These are phyloP conservation scores for Euphysa ruthae DNA, from an alignment of 30 jellyfish, hydroid and myxozoan species.

Conservation along the genomic window DNA sequence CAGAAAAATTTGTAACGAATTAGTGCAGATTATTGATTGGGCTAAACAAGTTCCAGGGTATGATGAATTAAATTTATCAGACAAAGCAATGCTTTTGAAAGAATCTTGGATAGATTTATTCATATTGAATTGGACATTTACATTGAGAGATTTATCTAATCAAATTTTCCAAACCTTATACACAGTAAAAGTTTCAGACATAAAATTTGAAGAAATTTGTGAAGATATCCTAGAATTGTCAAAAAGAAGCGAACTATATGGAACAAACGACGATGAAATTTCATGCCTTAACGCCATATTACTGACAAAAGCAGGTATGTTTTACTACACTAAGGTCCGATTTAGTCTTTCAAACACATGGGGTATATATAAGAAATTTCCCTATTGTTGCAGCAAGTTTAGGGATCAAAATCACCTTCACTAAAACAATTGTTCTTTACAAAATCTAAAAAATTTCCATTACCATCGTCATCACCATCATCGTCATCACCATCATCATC, in stretches of 20 bases:
- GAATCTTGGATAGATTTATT: slow-evolving; percentile 93
- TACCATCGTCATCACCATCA: too few relatives aligned
- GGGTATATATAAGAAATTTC: too few relatives aligned
- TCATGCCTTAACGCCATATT: slow-evolving; percentile 84
- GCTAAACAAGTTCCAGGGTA: slow-evolving; percentile 91
- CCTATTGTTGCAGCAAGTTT: too few relatives aligned
- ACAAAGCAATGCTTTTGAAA: slow-evolving; percentile 78
- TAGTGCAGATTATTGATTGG: slow-evolving; percentile 83
- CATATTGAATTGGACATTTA: slow-evolving; percentile 62
- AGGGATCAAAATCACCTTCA: too few relatives aligned
- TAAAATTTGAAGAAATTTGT: slow-evolving; percentile 60
- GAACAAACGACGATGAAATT: slow-evolving; percentile 73
- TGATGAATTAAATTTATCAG: slow-evolving; percentile 54
- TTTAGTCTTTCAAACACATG: too few relatives aligned
- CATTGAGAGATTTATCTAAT: slow-evolving; percentile 40
- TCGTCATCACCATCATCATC: too few relatives aligned
- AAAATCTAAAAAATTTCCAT: too few relatives aligned
- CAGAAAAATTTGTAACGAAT: slow-evolving; percentile 50
- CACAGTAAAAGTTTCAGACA: neutral
- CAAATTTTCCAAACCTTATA: slow-evolving; percentile 14
- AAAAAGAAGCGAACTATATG: slow-evolving; percentile 52
- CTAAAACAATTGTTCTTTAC: too few relatives aligned
- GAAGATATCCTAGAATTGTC: slow-evolving; percentile 43
- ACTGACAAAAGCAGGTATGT: slow-evolving; percentile 88
- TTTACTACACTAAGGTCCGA: too few relatives aligned